These are phyloP conservation scores for Dascyllus trimaculatus DNA, from an alignment of 2,113 vertebrate species.

Conservation along the genomic window DNA sequence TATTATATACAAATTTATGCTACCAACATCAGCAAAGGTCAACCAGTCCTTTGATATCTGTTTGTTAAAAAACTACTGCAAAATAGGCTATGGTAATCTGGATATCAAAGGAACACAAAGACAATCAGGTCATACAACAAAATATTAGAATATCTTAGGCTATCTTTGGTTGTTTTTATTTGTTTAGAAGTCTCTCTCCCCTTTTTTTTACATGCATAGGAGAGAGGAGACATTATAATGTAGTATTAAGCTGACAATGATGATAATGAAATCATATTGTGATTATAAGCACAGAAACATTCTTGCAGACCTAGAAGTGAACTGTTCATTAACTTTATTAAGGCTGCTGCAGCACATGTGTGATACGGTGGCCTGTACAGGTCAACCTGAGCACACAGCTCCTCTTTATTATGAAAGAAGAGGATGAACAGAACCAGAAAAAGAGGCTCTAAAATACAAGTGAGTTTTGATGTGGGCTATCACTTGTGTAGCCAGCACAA, in stretches of 20 bases:
- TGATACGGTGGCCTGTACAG: background rate
- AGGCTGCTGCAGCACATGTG: background rate
- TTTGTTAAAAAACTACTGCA: no score
- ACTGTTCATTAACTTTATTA: background rate
- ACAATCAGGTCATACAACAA: no score
- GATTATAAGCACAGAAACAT: conserved; percentile 3
- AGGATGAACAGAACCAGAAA: background rate
- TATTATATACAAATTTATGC: no score
- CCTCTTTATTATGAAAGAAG: background rate
- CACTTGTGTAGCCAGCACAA: no score
- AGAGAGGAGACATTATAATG: background rate
- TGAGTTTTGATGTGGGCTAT: background rate
- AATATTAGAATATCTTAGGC: no score
- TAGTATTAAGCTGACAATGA: background rate
- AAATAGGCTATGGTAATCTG: no score
- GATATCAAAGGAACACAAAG: no score
- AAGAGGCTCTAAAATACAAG: background rate
- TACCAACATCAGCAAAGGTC: no score
- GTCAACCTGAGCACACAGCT: conserved; percentile 4
- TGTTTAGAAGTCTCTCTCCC: no score
- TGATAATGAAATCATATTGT: conserved; percentile 4
- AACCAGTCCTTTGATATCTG: no score
- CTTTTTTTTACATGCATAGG: no score
- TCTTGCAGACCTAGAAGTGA: background rate
- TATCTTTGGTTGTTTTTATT: no score